Evolutionary conservation across 2,797 vertebrate species (phyloP).

Genomic region (Protosalanx chinensis): DNA sequence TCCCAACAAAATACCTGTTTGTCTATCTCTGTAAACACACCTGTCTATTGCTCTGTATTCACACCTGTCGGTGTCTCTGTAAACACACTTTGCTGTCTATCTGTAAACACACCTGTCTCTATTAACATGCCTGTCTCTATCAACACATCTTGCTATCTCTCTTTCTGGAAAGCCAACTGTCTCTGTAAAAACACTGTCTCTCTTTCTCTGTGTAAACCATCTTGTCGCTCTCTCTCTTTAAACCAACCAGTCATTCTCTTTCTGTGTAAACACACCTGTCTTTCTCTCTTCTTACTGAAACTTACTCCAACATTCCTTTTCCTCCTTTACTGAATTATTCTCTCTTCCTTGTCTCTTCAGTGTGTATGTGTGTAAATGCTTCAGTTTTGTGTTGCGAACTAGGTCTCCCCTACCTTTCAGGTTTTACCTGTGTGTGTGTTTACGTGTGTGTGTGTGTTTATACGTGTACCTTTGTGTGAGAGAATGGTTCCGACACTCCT

Average conservation of each 20-base stretch:
- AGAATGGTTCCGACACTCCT: no score
- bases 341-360: slow-evolving; percentile 6
- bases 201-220: no score
- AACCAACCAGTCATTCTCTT: neutral
- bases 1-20: no score
- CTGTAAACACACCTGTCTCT: neutral
- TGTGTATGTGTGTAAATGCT: slow-evolving; percentile 35
- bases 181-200: no score
- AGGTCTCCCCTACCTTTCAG: neutral
- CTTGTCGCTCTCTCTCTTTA: no score
- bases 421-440: neutral
- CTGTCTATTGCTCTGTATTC: neutral
- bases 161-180: no score
- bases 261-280: neutral
- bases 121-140: no score
- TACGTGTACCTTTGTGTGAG: neutral
- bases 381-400: slow-evolving; percentile 21
- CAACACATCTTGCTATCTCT: no score
- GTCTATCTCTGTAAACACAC: neutral
- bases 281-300: neutral
- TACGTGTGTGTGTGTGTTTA: slow-evolving; percentile 8
- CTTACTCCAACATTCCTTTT: slow-evolving; percentile 9
- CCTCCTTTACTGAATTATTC: neutral
- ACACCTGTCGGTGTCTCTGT: neutral
- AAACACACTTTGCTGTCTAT: neutral